Percentiles rank a stretch among this genome's conserved stretches.
Evolutionary conservation across 1,140 invertebrate species (phyloP).

Genomic region (Ceratina calcarata): DNA sequence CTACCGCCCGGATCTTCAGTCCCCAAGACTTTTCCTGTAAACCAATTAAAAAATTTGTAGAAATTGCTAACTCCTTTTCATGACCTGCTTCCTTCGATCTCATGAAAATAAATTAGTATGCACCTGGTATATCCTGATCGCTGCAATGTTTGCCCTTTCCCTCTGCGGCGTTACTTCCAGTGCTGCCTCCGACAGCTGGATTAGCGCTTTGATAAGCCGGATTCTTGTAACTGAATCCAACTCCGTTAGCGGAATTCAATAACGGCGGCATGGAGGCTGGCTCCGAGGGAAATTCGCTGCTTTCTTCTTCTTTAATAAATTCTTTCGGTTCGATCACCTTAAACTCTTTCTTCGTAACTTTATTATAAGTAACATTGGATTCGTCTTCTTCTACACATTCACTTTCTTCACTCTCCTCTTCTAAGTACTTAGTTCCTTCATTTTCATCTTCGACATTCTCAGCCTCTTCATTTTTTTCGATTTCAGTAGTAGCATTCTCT

Average conservation of each 20-base stretch:
- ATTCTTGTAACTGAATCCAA: constrained; percentile 85
- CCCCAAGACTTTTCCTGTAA: constrained; percentile 70
- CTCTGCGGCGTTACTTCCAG: constrained; percentile 61
- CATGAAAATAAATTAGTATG: neutral
- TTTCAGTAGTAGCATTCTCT: no score
- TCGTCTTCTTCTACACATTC: no score
- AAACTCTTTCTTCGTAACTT: no score
- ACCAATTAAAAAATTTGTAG: no score
- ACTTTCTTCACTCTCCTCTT: no score
- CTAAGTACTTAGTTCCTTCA: no score
- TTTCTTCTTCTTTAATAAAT: constrained; percentile 50
- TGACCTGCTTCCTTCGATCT: no score
- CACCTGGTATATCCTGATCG: constrained; percentile 79
- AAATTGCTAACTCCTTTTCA: no score
- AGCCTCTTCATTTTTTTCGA: no score
- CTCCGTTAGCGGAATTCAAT: constrained; percentile 73
- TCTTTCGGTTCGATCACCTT: no score
- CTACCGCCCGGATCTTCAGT: constrained; percentile 77
- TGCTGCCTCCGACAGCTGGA: constrained; percentile 77
- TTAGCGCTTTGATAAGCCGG: constrained; percentile 88
- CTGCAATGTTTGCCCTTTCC: constrained; percentile 74
- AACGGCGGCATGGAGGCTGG: constrained; percentile 82
- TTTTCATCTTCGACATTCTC: no score
- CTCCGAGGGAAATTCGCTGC: constrained; percentile 77
- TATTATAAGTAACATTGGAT: no score